Evolutionary conservation across 2,797 vertebrate species (phyloP), one percentile per base, ranked within the genome.

Genomic region (Pteropus rufus): DNA sequence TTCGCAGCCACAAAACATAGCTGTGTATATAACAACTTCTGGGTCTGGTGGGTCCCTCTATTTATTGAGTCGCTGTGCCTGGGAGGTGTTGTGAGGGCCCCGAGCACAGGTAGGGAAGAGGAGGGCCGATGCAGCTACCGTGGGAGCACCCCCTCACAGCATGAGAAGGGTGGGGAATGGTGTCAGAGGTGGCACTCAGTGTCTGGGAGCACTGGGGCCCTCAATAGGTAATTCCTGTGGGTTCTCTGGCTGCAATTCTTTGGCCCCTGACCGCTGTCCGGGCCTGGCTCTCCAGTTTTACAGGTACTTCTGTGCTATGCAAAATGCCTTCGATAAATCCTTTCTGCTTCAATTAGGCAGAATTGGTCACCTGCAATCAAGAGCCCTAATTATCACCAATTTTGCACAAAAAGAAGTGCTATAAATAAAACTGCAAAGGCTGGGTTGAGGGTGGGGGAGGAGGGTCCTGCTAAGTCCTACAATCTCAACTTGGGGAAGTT

Each of bases 131-230:
- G 16, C 31, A 2, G 44, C 8, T 26, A 44, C 21, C 18, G 36
- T 15, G 7, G 49, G 4, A 4, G 0, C 34, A 29, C 29, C 10
- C 0, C 31, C 65, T 16, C 5, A 0, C 0, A 0, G 67, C n/a
- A 39, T 31, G 4, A 19, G 29, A 14, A 1, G 1, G 31, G 14
- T 7, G 14, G 1, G 29, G 18, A 24, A 11, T 5, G 0, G 7
- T 10, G 21, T 34, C 10, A 5, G 11, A 12, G 39, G 49, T 0
- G 0, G n/a, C 73, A 5, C 2, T 7, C n/a, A 7, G n/a, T 1
- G 69, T 15, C 75, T 6, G 70, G 69, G 41, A n/a, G 4, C 19
- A 36, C 84, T 1, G 2, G 41, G 58, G 36, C 29, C 73, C n/a
- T 36, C 0, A 0, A 21, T 0, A 3, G 46, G 2, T 11, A 41